Evolutionary conservation across 2,797 vertebrate genomes (phyloP).

Genomic region (Muscicapa comitata): DNA sequence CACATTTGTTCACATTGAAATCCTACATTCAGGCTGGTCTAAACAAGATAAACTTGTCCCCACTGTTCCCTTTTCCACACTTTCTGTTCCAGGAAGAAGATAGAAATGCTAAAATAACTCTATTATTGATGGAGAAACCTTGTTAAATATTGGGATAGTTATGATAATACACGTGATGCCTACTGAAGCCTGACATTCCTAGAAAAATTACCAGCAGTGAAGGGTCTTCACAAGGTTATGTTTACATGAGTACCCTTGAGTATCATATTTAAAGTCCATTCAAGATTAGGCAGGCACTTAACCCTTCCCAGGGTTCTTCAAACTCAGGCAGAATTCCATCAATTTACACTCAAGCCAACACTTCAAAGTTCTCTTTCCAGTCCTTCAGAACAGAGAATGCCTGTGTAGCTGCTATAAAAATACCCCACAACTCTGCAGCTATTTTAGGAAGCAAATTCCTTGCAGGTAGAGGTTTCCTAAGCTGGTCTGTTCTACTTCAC

Average conservation of each 20-base stretch:
- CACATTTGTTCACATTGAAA: rapidly evolving
- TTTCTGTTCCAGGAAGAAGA: background rate
- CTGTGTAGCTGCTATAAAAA: background rate
- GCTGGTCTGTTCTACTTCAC: background rate
- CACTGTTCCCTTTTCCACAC: background rate
- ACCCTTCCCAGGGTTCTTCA: background rate
- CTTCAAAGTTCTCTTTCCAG: background rate
- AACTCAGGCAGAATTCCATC: background rate
- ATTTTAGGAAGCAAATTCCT: constrained; percentile 30
- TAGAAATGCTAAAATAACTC: background rate
- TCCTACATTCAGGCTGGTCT: background rate
- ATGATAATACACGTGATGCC: background rate
- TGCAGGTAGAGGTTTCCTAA: constrained; percentile 25
- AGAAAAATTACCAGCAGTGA: background rate
- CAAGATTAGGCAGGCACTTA: background rate
- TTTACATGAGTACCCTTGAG: background rate
- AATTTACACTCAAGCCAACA: background rate
- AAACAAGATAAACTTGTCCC: background rate
- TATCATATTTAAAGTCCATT: background rate
- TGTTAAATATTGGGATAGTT: background rate
- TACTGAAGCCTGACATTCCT: background rate
- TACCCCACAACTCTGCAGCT: background rate
- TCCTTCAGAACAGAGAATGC: background rate
- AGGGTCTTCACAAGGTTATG: background rate
- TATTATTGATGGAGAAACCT: background rate